Percentiles rank a stretch among this genome's conserved stretches.
These are phyloP conservation scores for Hypomecis punctinalis DNA, from an alignment of 2,888 invertebrate species.

Conservation along the genomic window DNA sequence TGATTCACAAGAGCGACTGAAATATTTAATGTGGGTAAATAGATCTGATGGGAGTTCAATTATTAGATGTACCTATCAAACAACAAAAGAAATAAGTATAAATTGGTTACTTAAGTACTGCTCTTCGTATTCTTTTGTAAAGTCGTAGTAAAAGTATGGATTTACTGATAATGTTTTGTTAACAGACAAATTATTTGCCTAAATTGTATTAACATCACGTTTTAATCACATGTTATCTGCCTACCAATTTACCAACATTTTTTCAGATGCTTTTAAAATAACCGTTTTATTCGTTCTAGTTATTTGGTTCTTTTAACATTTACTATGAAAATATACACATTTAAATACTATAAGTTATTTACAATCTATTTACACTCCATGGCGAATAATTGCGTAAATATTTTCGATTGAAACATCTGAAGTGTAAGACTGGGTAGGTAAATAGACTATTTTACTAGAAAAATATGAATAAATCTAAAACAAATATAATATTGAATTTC, in stretches of 20 bases:
- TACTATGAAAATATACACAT: slow-evolving; percentile 83
- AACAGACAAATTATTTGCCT: slow-evolving; percentile 7
- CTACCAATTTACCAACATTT: slow-evolving; percentile 25
- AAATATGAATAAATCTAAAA: slow-evolving; percentile 23
- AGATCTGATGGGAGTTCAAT: too few species aligned
- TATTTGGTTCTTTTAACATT: slow-evolving; percentile 83
- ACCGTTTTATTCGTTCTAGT: slow-evolving; percentile 53
- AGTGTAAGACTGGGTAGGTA: slow-evolving; percentile 33
- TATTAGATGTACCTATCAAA: too few species aligned
- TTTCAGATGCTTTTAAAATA: slow-evolving; percentile 43
- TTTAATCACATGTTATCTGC: slow-evolving; percentile 51
- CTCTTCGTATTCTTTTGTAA: too few species aligned
- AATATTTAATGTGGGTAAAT: too few species aligned
- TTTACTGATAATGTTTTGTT: background rate
- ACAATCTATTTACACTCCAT: slow-evolving; percentile 70
- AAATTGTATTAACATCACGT: slow-evolving; percentile 43
- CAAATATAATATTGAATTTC: slow-evolving; percentile 12
- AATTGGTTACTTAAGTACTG: too few species aligned
- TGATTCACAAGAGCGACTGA: too few species aligned
- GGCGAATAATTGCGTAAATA: slow-evolving; percentile 46
- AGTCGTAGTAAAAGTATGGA: background rate
- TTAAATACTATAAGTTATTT: slow-evolving; percentile 68
- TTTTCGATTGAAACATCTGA: slow-evolving; percentile 25
- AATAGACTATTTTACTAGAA: slow-evolving; percentile 43
- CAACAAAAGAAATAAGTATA: too few species aligned